Evolutionary conservation across 2,113 vertebrate species (phyloP).

Genomic region (Neotoma lepida): DNA sequence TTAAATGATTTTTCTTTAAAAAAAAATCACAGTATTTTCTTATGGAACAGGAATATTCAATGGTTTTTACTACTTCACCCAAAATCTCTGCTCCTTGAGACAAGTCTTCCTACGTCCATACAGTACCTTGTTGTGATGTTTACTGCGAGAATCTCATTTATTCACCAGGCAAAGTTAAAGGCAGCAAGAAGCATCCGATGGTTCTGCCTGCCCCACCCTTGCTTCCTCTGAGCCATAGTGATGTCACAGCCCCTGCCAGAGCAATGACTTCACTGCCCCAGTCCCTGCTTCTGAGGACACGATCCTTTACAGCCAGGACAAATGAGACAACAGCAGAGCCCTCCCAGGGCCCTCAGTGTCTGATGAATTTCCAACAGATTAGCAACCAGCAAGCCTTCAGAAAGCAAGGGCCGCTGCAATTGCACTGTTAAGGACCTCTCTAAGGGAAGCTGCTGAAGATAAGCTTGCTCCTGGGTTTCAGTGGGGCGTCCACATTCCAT

Average conservation of each 20-base stretch:
- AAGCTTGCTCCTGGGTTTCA: conserved; percentile 34
- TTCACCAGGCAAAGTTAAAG: conserved; percentile 62
- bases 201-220: conserved; percentile 86
- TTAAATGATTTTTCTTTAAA: conserved; percentile 7
- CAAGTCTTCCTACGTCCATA: conserved; percentile 50
- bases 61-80: not conserved
- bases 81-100: conserved; percentile 36
- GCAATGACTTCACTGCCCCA: conserved; percentile 73
- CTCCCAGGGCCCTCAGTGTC: conserved; percentile 35
- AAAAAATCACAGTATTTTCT: not conserved
- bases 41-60: not conserved
- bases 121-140: conserved; percentile 69
- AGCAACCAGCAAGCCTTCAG: not conserved
- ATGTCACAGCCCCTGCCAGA: conserved; percentile 79
- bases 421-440: conserved; percentile 47
- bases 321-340: conserved; percentile 64
- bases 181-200: conserved; percentile 64
- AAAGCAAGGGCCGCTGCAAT: conserved; percentile 54
- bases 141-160: conserved; percentile 63
- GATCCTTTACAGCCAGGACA: conserved; percentile 50
- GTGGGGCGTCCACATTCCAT: not conserved
- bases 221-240: conserved; percentile 80
- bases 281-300: conserved; percentile 63
- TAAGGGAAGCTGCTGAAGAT: not conserved
- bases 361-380: conserved; percentile 26